Evolutionary conservation across 2,888 invertebrate species (phyloP), one percentile per base, ranked within the genome.

Genomic region (Hirtodrosophila histrioides): DNA sequence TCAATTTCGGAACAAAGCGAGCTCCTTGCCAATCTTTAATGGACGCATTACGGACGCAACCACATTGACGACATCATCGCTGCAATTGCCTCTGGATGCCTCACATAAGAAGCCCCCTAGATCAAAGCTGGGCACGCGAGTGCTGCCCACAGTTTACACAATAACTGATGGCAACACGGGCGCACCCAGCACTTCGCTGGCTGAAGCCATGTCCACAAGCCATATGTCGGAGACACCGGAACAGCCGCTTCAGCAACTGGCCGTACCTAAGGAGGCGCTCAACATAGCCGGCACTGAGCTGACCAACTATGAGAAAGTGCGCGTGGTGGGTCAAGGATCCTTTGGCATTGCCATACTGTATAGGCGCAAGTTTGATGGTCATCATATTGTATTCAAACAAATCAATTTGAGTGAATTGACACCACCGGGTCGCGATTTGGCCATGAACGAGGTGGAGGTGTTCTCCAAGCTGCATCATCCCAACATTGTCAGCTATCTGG

Each of bases 261-360:
- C 54, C 0, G 70, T 81, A 24, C 54, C 78, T 4, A 62, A 64
- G 11, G 75, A 75, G 40, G 10, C 58, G 0, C 12, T 74, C 23
- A 81, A 66, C 40, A 78, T 88, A 1, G 78, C 78, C 23, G 91
- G 90, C 17, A 83, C 89, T 1, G 89, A 91, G 33, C 57, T 91
- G 49, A 86, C 81, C 41, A 89, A 90, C 69, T 92, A 91, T 65
- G 90, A 91, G 33, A 90, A 90, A 70, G 68, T 92, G 5, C 90
- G 89, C 44, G 88, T 91, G 5, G 91, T 92, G 31, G 91, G 91
- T 3, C 91, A 92, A 74, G 91, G 94, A 8, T 95, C 95, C 0
- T 96, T 95, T 90, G 95, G 95, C 4, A 94, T 94, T 9, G 95
- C 95, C 5, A 93, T 94, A 1, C 90, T 95, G 10, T 95, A 95